Conservation (phyloP, 2,888 invertebrate genomes). For the Apotomis betuletana region DNA sequence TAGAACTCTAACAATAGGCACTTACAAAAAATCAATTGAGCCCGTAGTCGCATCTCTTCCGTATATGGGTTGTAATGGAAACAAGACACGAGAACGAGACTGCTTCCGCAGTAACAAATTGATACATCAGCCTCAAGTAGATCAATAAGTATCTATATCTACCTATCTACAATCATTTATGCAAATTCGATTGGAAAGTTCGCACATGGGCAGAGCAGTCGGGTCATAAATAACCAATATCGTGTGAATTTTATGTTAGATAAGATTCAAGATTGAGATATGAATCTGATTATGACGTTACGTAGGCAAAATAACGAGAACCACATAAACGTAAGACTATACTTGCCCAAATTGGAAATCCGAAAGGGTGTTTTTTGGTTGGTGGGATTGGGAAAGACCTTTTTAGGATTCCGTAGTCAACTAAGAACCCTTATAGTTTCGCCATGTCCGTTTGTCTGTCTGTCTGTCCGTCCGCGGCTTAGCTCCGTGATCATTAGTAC, state of each 20-base stretch:
- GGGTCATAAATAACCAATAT: conserved; percentile 32
- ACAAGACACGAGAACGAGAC: background rate
- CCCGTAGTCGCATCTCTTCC: background rate
- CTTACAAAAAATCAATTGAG: background rate
- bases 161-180: conserved; percentile 42
- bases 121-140: conserved; percentile 1
- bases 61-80: background rate
- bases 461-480: too few relatives aligned
- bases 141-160: background rate
- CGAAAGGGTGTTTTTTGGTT: too few relatives aligned
- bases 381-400: too few relatives aligned
- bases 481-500: too few relatives aligned
- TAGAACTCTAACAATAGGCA: background rate
- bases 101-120: background rate
- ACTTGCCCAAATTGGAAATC: too few relatives aligned
- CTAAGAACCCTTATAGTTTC: too few relatives aligned
- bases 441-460: too few relatives aligned
- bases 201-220: conserved; percentile 25
- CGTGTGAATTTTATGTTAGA: conserved; percentile 2
- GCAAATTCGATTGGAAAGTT: conserved; percentile 50
- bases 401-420: too few relatives aligned
- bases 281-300: background rate
- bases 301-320: background rate
- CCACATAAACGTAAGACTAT: too few relatives aligned
- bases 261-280: background rate